Evolutionary conservation across 2,113 vertebrate genomes (phyloP), one percentile per base, ranked within the genome.

Genomic region (Triplophysa tibetana): DNA sequence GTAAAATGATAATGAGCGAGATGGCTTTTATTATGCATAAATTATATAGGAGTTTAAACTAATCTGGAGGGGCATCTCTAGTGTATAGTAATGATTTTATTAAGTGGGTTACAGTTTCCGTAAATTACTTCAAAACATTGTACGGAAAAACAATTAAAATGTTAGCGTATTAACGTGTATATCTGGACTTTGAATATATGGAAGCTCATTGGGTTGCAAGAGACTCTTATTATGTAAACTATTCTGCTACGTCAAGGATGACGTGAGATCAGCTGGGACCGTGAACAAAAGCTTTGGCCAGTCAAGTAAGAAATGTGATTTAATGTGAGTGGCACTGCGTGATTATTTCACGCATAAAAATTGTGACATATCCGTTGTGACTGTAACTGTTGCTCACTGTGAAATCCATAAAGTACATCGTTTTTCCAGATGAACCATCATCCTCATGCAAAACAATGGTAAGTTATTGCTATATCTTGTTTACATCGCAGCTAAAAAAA

Each of bases 141-240:
- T 7, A 38, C 33, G 33, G 33, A 5, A 38, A 6, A 38, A 38
- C 6, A 38, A 38, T 38, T 7, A 7, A 38, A 38, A 38, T 38
- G 33, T 38, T 38, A 38, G 7, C 33, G 33, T 38, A 1, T 38
- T 38, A 38, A 38, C 7, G 33, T 38, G 5, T 38, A 38, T 8
- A 38, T 0, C 7, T 7, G 33, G 33, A 38, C 33, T 38, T 38
- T 38, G 0, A 38, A 38, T 1, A 50, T 3, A 19, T 6, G 16
- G 4, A n/a, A n/a, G 54, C 54, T 19, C 6, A 6, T 19, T 54
- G 17, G 16, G 17, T 7, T 3, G 17, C 6, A 19, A 45, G 26
- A n/a, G 74, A 69, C 83, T 75, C 76, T 79, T 84, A 84, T 82
- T 78, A 52, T 75, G 70, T 76, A 63, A 16, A 26, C 8, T 2